These are phyloP conservation scores for Fundulus diaphanus DNA, from an alignment of 2,797 vertebrate genomes.

Conservation along the genomic window DNA sequence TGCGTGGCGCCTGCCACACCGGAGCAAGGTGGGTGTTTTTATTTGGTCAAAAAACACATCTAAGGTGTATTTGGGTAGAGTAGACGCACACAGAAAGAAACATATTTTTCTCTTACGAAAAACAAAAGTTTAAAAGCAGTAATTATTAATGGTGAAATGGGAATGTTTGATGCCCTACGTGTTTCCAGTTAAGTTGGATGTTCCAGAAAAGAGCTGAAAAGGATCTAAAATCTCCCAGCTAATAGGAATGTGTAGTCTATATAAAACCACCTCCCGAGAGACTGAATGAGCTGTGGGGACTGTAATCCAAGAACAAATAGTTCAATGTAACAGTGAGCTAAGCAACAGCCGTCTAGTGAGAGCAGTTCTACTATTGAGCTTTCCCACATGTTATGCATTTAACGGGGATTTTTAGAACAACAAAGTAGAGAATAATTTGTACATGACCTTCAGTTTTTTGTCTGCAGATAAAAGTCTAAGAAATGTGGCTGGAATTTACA, in stretches of 20 bases:
- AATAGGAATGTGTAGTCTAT: not conserved
- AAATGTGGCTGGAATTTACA: not conserved
- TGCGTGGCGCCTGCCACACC: not conserved
- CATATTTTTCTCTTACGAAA: not conserved
- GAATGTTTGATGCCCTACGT: too few relatives aligned
- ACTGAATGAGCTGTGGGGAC: not conserved
- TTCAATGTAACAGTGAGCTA: not conserved
- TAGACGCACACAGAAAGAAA: not conserved
- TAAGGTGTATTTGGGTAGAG: not conserved
- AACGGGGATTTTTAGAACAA: not conserved
- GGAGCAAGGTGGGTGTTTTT: conserved; percentile 25
- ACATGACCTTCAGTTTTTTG: not conserved
- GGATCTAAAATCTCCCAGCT: not conserved
- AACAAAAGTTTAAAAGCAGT: too few relatives aligned
- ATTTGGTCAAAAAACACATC: not conserved
- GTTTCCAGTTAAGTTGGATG: not conserved
- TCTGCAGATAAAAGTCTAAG: not conserved
- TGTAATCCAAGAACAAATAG: not conserved
- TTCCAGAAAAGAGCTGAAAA: not conserved
- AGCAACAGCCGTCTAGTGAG: not conserved
- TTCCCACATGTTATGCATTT: not conserved
- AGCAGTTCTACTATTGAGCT: not conserved
- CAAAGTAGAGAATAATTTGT: not conserved
- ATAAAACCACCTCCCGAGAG: not conserved
- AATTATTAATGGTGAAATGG: too few relatives aligned